These are phyloP conservation scores for Neotoxoptera formosana DNA, from an alignment of 1,140 invertebrate genomes.

Conservation along the genomic window DNA sequence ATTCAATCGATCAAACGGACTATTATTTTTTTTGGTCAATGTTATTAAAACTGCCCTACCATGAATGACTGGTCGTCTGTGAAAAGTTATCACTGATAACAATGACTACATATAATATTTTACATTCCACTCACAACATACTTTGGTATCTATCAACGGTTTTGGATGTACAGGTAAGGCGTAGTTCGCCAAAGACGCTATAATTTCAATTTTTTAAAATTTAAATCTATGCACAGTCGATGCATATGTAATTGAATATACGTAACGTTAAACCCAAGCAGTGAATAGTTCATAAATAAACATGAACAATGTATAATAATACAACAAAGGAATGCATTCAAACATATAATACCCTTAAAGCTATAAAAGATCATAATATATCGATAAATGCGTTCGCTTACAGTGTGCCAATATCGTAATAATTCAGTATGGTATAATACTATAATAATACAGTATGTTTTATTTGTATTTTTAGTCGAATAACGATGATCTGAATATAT, in stretches of 20 bases:
- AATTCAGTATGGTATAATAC: slow-evolving; percentile 7
- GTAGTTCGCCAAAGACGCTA: background rate
- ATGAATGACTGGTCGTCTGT: background rate
- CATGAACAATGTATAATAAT: slow-evolving; percentile 38
- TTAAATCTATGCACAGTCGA: background rate
- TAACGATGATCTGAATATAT: background rate
- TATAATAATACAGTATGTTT: slow-evolving; percentile 29
- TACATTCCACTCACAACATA: background rate
- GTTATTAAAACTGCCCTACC: too few species aligned
- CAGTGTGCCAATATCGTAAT: background rate
- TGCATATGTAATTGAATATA: background rate
- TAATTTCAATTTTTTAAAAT: background rate
- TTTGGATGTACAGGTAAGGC: background rate
- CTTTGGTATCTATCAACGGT: background rate
- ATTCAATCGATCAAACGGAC: background rate
- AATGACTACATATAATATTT: background rate
- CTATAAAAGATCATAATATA: slow-evolving; percentile 38
- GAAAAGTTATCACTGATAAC: background rate
- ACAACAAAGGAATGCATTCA: slow-evolving; percentile 20
- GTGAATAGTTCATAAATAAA: slow-evolving; percentile 46
- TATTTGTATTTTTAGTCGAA: slow-evolving; percentile 34
- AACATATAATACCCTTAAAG: slow-evolving; percentile 41
- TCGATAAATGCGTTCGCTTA: slow-evolving; percentile 13
- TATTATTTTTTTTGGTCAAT: too few species aligned
- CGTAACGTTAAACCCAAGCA: slow-evolving; percentile 11